Evolutionary conservation across 2,113 vertebrate species (phyloP).

Genomic region (Apistogramma diplotaenia): DNA sequence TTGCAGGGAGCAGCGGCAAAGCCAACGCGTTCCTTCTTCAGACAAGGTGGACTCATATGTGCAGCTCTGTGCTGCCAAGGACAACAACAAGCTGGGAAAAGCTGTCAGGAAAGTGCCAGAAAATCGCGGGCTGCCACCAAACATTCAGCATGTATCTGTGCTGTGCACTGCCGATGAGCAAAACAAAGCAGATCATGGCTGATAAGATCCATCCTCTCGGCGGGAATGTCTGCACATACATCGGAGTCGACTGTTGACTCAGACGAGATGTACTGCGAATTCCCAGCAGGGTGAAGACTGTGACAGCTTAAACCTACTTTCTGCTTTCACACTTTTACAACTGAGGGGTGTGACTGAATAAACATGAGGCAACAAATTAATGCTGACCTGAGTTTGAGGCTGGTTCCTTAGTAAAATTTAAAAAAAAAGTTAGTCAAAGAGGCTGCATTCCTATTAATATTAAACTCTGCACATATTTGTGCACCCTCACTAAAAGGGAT

Average conservation of each 20-base stretch:
- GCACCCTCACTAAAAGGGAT: too few relatives aligned
- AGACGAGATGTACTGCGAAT: background rate
- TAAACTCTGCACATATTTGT: too few relatives aligned
- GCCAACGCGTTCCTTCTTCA: background rate
- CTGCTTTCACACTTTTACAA: background rate
- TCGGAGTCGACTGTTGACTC: background rate
- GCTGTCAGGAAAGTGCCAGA: conserved; percentile 33
- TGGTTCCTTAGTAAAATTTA: background rate
- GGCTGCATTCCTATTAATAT: too few relatives aligned
- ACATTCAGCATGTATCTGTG: conserved; percentile 8
- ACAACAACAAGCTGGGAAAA: conserved; percentile 21
- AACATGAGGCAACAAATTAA: background rate
- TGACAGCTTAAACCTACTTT: conserved; percentile 27
- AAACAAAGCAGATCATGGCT: conserved; percentile 19
- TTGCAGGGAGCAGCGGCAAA: background rate
- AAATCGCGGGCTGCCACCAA: conserved; percentile 9
- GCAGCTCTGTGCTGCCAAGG: conserved; percentile 33
- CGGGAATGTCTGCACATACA: conserved; percentile 2
- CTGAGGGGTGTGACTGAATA: background rate
- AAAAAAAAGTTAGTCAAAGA: background rate
- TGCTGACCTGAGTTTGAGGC: background rate
- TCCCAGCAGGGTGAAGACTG: background rate
- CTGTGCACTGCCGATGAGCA: conserved; percentile 19
- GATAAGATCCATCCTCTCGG: conserved; percentile 22
- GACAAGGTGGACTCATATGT: conserved; percentile 21